These are phyloP conservation scores for Dioctria linearis DNA, from an alignment of 2,888 invertebrate species.

Conservation along the genomic window DNA sequence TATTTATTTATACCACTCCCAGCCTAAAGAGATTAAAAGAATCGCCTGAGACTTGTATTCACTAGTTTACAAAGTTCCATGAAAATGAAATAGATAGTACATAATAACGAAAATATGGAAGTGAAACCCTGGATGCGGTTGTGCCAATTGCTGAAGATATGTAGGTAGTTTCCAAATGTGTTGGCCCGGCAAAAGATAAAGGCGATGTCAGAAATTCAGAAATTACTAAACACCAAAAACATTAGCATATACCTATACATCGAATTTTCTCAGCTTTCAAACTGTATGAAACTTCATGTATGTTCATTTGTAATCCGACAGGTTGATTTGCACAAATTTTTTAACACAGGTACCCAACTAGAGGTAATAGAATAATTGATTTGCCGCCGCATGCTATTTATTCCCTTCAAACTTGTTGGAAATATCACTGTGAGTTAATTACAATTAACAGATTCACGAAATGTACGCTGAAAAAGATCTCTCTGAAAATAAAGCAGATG, in stretches of 20 bases:
- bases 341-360: too few relatives aligned
- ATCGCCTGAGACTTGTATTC: too few relatives aligned
- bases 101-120: too few relatives aligned
- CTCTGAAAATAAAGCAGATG: background rate
- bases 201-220: background rate
- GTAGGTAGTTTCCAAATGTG: too few relatives aligned
- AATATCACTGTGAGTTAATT: conserved; percentile 24
- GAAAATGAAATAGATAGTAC: too few relatives aligned
- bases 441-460: conserved; percentile 23
- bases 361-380: background rate
- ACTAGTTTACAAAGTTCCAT: too few relatives aligned
- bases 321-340: conserved; percentile 36
- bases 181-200: too few relatives aligned
- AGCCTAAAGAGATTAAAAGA: too few relatives aligned
- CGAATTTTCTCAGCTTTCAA: conserved; percentile 30
- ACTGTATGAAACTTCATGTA: conserved; percentile 33
- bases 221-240: conserved; percentile 23
- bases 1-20: too few relatives aligned
- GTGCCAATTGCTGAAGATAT: too few relatives aligned
- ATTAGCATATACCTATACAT: conserved; percentile 1
- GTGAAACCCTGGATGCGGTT: too few relatives aligned
- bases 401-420: conserved; percentile 5
- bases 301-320: conserved; percentile 39
- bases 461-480: background rate
- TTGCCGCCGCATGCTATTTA: conserved; percentile 4